Percentiles rank a stretch among this genome's conserved stretches.
phyloP scores from a whole-genome alignment of 1,140 invertebrate species.

The Diabrotica undecimpunctata region DNA sequence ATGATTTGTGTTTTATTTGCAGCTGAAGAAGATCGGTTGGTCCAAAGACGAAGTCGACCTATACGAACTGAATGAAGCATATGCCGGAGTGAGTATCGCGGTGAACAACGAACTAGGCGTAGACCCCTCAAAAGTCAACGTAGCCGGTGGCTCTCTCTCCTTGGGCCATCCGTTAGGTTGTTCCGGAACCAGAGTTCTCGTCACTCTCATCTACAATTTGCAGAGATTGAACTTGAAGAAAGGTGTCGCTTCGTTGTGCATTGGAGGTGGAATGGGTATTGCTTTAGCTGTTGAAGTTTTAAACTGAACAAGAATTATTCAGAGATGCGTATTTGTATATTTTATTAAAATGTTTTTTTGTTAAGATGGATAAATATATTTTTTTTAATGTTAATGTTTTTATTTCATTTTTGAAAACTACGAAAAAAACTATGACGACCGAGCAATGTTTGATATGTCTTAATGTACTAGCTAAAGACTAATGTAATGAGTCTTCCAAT shows the following conservation, averaged over 20 bases:
- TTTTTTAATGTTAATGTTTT: too few species aligned
- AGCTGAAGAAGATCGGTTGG: conserved; percentile 79
- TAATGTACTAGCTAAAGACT: too few species aligned
- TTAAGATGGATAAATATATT: too few species aligned
- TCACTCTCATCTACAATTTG: conserved; percentile 68
- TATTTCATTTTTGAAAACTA: too few species aligned
- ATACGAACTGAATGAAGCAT: conserved; percentile 87
- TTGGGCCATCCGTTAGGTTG: conserved; percentile 89
- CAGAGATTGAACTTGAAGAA: conserved; percentile 60
- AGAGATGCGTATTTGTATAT: too few species aligned
- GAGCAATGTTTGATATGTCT: too few species aligned
- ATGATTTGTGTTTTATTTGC: conserved; percentile 11
- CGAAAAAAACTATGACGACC: too few species aligned
- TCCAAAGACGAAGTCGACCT: conserved; percentile 80
- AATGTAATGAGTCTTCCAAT: too few species aligned
- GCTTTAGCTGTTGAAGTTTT: conserved; percentile 71
- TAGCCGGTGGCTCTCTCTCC: conserved; percentile 83
- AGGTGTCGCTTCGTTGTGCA: conserved; percentile 79
- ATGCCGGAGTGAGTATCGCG: conserved; percentile 71
- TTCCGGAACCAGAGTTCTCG: conserved; percentile 72
- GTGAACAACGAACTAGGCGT: conserved; percentile 64
- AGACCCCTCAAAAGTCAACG: conserved; percentile 71
- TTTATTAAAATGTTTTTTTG: too few species aligned
- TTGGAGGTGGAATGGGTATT: conserved; percentile 90
- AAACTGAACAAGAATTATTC: too few species aligned